phyloP scores from a whole-genome alignment of 2,797 vertebrate genomes.

The Bovichtus variegatus region DNA sequence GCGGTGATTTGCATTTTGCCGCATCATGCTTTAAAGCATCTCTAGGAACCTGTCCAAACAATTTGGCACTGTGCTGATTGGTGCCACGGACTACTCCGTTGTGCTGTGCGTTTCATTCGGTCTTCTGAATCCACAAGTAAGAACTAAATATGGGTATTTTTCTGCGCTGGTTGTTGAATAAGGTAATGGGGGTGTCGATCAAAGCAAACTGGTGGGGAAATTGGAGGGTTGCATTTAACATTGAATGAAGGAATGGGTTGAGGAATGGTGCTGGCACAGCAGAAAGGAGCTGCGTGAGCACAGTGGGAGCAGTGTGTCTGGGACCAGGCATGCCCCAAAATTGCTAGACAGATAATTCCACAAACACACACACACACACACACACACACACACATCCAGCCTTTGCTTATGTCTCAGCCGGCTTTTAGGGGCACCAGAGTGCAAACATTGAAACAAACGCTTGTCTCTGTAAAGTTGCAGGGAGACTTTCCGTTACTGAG shows the following conservation, averaged over 20 bases:
- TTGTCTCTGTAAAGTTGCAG: slow-evolving; percentile 18
- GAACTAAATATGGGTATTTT: slow-evolving; percentile 33
- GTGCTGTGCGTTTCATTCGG: slow-evolving; percentile 23
- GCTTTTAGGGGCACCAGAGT: slow-evolving; percentile 17
- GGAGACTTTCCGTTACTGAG: slow-evolving; percentile 37
- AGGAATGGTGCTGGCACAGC: slow-evolving; percentile 51
- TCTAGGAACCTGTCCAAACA: slow-evolving; percentile 34
- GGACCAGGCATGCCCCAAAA: slow-evolving; percentile 33
- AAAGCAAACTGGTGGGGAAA: slow-evolving; percentile 48
- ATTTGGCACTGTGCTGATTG: slow-evolving; percentile 25
- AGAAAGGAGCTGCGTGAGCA: slow-evolving; percentile 46
- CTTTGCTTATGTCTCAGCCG: slow-evolving; percentile 25
- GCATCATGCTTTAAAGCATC: slow-evolving; percentile 41
- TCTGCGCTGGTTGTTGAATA: slow-evolving; percentile 27
- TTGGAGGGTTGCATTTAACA: slow-evolving; percentile 20
- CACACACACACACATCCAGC: slow-evolving; percentile 30
- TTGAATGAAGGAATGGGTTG: slow-evolving; percentile 36
- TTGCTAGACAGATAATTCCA: slow-evolving; percentile 41
- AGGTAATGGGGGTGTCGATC: slow-evolving; percentile 47
- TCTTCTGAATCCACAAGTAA: slow-evolving; percentile 24
- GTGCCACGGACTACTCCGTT: slow-evolving; percentile 5
- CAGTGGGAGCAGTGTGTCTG: slow-evolving; percentile 23
- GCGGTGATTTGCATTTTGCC: slow-evolving; percentile 52
- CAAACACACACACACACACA: slow-evolving; percentile 6
- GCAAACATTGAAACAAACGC: slow-evolving; percentile 41